These are phyloP conservation scores for Autographa gamma DNA, from an alignment of 2,888 invertebrate genomes.

Conservation along the genomic window DNA sequence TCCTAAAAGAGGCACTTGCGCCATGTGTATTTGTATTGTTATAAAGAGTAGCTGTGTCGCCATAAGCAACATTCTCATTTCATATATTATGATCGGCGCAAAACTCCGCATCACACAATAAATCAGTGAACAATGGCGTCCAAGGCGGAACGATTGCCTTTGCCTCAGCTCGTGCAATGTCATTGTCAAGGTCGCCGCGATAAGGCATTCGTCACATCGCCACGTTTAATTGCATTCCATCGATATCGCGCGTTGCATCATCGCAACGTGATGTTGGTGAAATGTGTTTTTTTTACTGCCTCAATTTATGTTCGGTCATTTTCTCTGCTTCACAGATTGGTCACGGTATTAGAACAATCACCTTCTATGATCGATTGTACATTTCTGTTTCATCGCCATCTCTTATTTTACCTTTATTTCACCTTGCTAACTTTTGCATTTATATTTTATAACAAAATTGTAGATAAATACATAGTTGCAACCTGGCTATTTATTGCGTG, in stretches of 20 bases:
- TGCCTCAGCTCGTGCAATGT: slow-evolving; percentile 71
- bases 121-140: slow-evolving; percentile 50
- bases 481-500: background rate
- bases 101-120: slow-evolving; percentile 34
- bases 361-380: slow-evolving; percentile 43
- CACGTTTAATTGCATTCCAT: slow-evolving; percentile 85
- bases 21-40: too few relatives aligned
- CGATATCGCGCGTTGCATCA: slow-evolving; percentile 82
- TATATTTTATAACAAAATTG: background rate
- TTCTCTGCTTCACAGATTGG: slow-evolving; percentile 59
- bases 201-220: slow-evolving; percentile 81
- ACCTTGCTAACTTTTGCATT: background rate
- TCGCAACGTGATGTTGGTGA: slow-evolving; percentile 74
- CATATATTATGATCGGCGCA: slow-evolving; percentile 16
- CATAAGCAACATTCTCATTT: slow-evolving; percentile 12
- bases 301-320: slow-evolving; percentile 58
- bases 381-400: slow-evolving; percentile 34
- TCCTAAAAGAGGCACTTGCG: too few relatives aligned
- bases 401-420: slow-evolving; percentile 9
- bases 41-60: background rate
- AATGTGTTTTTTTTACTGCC: slow-evolving; percentile 61
- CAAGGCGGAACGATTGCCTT: slow-evolving; percentile 45
- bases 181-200: slow-evolving; percentile 84
- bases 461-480: background rate
- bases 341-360: slow-evolving; percentile 55